Percentiles rank a stretch among this genome's conserved stretches.
phyloP scores from a whole-genome alignment of 2,797 vertebrate genomes.

The Psittacula echo region DNA sequence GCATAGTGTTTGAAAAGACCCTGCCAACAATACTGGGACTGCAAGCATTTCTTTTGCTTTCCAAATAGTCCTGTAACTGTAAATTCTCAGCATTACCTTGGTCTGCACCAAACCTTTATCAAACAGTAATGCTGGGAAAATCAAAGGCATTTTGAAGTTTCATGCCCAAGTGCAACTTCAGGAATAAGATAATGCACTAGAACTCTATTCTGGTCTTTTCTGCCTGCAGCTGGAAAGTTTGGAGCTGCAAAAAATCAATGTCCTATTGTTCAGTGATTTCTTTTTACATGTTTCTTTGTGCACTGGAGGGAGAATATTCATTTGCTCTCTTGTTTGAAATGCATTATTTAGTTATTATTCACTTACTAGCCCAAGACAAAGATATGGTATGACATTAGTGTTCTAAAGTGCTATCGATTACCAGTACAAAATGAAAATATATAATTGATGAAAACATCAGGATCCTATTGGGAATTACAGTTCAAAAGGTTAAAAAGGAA shows the following conservation, averaged over 20 bases:
- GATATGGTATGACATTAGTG: conserved; percentile 55
- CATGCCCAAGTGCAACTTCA: not conserved
- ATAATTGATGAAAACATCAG: conserved; percentile 70
- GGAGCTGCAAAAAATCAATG: conserved; percentile 68
- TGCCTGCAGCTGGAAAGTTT: conserved; percentile 43
- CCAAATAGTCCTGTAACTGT: not conserved
- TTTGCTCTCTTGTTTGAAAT: conserved; percentile 62
- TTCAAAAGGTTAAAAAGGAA: conserved; percentile 56
- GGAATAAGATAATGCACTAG: not conserved
- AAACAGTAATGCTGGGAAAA: not conserved
- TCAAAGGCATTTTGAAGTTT: conserved; percentile 2
- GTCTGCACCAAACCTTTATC: not conserved
- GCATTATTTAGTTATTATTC: conserved; percentile 67
- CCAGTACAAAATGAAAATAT: conserved; percentile 71
- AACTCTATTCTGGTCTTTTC: conserved; percentile 15
- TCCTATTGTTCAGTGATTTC: conserved; percentile 49
- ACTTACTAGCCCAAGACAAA: conserved; percentile 51
- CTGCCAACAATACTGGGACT: not conserved
- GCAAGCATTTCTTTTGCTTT: not conserved
- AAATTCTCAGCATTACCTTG: not conserved
- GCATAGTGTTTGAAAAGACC: not conserved
- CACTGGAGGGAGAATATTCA: conserved; percentile 28
- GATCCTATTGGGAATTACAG: conserved; percentile 39
- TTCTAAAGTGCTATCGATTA: conserved; percentile 65
- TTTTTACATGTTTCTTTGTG: conserved; percentile 55